Base-by-base conservation (phyloP, 2,888 invertebrate species). In the Apodemia duryi region DNA sequence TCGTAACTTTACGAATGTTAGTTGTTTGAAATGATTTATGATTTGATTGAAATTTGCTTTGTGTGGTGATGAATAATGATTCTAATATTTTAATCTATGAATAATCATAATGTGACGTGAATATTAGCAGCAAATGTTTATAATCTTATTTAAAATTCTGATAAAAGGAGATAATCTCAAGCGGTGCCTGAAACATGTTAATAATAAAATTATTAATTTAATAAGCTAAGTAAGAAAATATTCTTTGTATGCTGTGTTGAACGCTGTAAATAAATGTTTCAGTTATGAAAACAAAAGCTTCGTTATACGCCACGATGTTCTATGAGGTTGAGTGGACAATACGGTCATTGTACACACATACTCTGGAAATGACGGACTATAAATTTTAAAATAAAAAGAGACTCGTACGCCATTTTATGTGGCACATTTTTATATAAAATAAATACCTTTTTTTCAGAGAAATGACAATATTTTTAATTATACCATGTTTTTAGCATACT, bases 351-450 rank as follows among this genome's bases (percentile, higher is more conserved):
- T 60, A 60, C 13, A 60, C 35, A 60, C 35, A 35, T 60, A 60
- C 51, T 29, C 32, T 60, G 60, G 60, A 60, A 60, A 60, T 60
- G 57, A 60, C 57, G 13, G 35, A 60, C 57, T 35, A 60, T 60
- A 60, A 60, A 60, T 60, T 60, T 60, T 60, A 60, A 60, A 60
- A 35, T 60, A 60, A 60, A 60, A 60, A 35, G 60, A 32, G 60
- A 35, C 35, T 35, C 35, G 32, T 57, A 57, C 13, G 35, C 60
- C 13, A 60, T 60, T 60, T 60, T 60, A 60, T 60, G 35, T 29
- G n/a, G 32, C 13, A 32, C 35, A 60, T 13, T 35, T 60, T 60
- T 13, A 35, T 60, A 60, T 32, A 51, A 51, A 51, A 51, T 2
- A 21, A 49, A 49, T 13, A 49, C 5, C n/a, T 7, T 51, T 51